A percentile compares a stretch with the other conserved stretches of the same genome.
Conservation (phyloP, 2,113 vertebrate species). For the Halcyon malimbica region DNA sequence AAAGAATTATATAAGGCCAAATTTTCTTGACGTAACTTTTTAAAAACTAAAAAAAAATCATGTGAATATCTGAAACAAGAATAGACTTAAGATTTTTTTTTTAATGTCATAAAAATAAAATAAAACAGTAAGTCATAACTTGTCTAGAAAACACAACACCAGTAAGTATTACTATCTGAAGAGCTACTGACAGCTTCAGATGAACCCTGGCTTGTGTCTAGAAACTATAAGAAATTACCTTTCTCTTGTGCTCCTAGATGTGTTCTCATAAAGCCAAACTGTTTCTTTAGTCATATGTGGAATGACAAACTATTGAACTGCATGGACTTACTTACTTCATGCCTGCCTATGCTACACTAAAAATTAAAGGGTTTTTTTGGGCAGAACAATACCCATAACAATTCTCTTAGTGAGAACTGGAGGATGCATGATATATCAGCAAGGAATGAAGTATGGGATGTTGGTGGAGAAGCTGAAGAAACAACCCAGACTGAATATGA, state of each 20-base stretch:
- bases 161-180: not conserved
- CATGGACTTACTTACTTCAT: not conserved
- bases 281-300: not conserved
- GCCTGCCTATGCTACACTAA: rapidly evolving
- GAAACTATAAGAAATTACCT: not conserved
- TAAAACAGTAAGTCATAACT: not conserved
- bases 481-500: not conserved
- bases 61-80: not conserved
- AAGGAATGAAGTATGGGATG: not conserved
- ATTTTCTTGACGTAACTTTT: too few relatives aligned
- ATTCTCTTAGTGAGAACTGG: not conserved
- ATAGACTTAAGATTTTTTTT: not conserved
- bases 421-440: rapidly evolving
- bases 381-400: not conserved
- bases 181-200: not conserved
- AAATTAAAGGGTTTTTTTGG: not conserved
- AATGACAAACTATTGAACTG: not conserved
- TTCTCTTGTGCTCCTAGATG: not conserved
- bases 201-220: not conserved
- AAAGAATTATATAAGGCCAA: not conserved
- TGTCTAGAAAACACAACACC: not conserved
- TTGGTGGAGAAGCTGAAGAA: not conserved
- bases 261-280: not conserved
- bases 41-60: not conserved
- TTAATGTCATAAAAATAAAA: not conserved